Evolutionary conservation across 1,140 invertebrate species (phyloP).

Genomic region (Rhynchophorus ferrugineus): DNA sequence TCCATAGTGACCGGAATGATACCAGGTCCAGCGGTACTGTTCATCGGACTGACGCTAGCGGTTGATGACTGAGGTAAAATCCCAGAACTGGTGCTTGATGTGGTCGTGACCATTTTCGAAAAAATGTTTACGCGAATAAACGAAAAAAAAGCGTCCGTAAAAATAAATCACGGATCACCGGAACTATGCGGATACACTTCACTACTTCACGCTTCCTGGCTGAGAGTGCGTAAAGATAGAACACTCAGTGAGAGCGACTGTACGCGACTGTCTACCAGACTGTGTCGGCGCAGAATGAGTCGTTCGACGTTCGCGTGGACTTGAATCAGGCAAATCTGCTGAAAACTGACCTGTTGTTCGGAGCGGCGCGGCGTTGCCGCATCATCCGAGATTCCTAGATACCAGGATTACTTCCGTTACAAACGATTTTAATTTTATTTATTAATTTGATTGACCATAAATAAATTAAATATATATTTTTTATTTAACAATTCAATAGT

Average conservation of each 20-base stretch:
- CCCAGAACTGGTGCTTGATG: constrained; percentile 1
- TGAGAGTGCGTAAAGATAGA: background rate
- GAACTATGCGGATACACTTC: background rate
- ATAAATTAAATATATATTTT: too few species aligned
- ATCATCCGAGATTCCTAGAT: background rate
- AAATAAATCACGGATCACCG: background rate
- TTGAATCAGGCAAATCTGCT: constrained; percentile 9
- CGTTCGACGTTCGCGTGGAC: constrained; percentile 7
- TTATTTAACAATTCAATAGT: too few species aligned
- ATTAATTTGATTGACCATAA: too few species aligned
- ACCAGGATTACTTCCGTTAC: background rate
- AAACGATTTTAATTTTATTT: too few species aligned
- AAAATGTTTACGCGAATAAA: background rate
- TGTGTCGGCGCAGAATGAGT: constrained; percentile 7
- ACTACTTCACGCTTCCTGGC: background rate
- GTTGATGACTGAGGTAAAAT: background rate
- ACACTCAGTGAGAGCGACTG: background rate
- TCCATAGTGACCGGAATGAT: constrained; percentile 1
- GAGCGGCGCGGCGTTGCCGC: constrained; percentile 7
- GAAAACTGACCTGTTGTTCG: constrained; percentile 21
- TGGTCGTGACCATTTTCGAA: constrained; percentile 9
- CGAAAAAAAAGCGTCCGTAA: background rate
- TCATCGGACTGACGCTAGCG: background rate
- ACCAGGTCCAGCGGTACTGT: background rate
- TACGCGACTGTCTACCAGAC: background rate